A percentile compares a stretch with the other conserved stretches of the same genome.
These are phyloP conservation scores for Cryptophagus acutangulus DNA, from an alignment of 2,888 invertebrate genomes.

Conservation along the genomic window DNA sequence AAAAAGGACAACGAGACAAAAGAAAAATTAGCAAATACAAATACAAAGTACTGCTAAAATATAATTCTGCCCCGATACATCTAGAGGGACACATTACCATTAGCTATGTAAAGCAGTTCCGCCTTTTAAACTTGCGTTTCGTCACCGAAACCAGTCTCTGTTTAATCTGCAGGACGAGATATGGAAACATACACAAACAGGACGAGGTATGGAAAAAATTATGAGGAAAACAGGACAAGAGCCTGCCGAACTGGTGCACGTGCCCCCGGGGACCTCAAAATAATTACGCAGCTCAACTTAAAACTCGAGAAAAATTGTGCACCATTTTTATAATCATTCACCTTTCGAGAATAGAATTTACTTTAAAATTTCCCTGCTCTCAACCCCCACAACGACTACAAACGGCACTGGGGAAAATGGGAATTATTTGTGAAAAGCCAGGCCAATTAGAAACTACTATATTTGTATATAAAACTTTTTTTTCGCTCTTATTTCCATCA, in stretches of 20 bases:
- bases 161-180: conserved; percentile 8
- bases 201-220: conserved; percentile 3
- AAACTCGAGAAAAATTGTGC: conserved; percentile 1
- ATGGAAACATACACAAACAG: conserved; percentile 14
- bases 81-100: conserved; percentile 41
- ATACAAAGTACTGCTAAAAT: conserved; percentile 41
- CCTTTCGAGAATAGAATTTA: conserved; percentile 44
- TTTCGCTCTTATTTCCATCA: too few relatives aligned
- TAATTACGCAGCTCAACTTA: conserved; percentile 30
- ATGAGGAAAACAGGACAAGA: conserved; percentile 4
- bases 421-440: too few relatives aligned
- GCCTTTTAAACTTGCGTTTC: neutral
- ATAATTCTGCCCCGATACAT: conserved; percentile 41
- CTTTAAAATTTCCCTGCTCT: conserved; percentile 32
- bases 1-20: conserved; percentile 12
- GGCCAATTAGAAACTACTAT: too few relatives aligned
- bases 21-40: conserved; percentile 43
- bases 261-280: conserved; percentile 42
- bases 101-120: conserved; percentile 36
- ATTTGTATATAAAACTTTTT: too few relatives aligned
- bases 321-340: conserved; percentile 48
- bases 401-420: too few relatives aligned
- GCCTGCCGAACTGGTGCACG: conserved; percentile 35
- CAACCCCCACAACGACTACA: too few relatives aligned
- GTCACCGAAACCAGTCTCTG: neutral